Base-by-base conservation (phyloP, 2,113 vertebrate genomes). In the Lycocorax pyrrhopterus region DNA sequence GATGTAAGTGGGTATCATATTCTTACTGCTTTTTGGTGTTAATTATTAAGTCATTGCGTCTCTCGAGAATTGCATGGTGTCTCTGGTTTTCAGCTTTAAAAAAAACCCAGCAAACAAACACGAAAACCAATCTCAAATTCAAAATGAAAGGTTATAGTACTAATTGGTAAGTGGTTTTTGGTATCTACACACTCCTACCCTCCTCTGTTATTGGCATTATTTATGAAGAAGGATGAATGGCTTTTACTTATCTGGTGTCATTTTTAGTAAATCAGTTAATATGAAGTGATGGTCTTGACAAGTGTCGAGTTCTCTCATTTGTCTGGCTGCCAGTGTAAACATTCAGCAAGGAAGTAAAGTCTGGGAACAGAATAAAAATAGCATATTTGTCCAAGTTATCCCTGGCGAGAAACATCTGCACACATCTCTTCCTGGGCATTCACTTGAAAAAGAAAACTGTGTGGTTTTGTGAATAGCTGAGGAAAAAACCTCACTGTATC, bases 1-100 rank as follows among this genome's bases (percentile, higher is more conserved):
- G 98, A 98, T 97, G 98, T 98, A 98, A 98, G 98, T 98, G 92
- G 58, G 47, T 72, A 76, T 95, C 90, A 9, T 74, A 37, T 97
- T 90, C 47, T 88, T 97, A 76, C 39, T 87, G 64, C 1, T 32
- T 85, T 89, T 77, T 62, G 8, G 82, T 89, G 92, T 66, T 96
- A 78, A 62, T 95, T 93, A 29, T 73, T 96, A 76, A 89, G 60
- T 91, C 30, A 8, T 51, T 91, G 80, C 68, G 82, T 83, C 71
- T 96, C 79, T 87, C 51, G 75, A 89, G 80, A 72, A 32, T 43
- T 73, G 84, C 64, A 71, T 95, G 90, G 87, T 82, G 32, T 68
- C 96, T 81, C 75, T 81, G 37, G 16, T 16, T 83, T 96, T 94
- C 47, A 90, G 71, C 58, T 84, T 90, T 20, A 67, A 60, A 55